These are phyloP conservation scores for Mizuhopecten yessoensis DNA, from an alignment of 1,140 invertebrate species.

Conservation along the genomic window DNA sequence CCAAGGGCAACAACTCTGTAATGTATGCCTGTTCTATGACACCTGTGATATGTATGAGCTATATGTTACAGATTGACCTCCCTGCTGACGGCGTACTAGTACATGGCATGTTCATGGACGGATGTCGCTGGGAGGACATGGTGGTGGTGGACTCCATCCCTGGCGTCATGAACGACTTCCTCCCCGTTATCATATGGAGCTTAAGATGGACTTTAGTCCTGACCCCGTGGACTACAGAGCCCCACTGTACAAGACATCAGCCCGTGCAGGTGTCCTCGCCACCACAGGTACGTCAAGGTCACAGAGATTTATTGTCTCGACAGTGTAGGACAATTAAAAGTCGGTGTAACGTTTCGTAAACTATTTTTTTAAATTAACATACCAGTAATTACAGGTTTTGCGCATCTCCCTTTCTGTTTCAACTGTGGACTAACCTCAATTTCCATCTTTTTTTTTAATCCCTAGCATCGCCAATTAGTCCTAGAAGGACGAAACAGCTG, in stretches of 20 bases:
- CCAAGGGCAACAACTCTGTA: not conserved
- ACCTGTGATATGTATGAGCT: not conserved
- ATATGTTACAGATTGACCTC: conserved; percentile 84
- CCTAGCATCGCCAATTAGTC: too few relatives aligned
- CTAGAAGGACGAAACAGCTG: too few relatives aligned
- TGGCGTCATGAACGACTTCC: conserved; percentile 90
- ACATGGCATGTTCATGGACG: conserved; percentile 94
- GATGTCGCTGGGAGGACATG: conserved; percentile 90
- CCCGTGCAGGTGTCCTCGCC: conserved; percentile 91
- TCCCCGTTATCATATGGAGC: conserved; percentile 91
- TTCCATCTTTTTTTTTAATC: too few relatives aligned
- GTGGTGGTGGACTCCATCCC: conserved; percentile 89
- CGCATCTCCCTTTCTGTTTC: too few relatives aligned
- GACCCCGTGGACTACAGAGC: conserved; percentile 88
- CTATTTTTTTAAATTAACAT: too few relatives aligned
- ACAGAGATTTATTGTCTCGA: not conserved
- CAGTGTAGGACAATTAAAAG: too few relatives aligned
- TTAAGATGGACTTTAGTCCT: conserved; percentile 86
- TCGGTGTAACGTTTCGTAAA: too few relatives aligned
- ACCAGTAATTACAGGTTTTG: too few relatives aligned
- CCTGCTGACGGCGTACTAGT: conserved; percentile 91
- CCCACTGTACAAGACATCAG: conserved; percentile 93
- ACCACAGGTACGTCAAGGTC: conserved; percentile 87
- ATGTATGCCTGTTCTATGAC: not conserved
- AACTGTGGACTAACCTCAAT: too few relatives aligned